Evolutionary conservation across 2,113 vertebrate genomes (phyloP).

Genomic region (Oceanites oceanicus): DNA sequence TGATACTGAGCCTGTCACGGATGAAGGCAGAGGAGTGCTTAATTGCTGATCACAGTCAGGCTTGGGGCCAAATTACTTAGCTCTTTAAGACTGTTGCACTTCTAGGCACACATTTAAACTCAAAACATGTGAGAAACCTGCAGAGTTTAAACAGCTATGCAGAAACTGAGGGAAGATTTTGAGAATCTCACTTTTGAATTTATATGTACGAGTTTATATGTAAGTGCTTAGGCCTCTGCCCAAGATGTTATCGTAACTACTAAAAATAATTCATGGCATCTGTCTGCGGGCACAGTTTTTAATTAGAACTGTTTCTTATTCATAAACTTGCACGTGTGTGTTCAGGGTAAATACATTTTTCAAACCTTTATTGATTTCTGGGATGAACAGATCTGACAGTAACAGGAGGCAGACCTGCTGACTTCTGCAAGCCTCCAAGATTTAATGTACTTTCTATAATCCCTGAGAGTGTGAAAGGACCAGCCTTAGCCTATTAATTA

Average conservation of each 20-base stretch:
- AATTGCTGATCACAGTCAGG: background rate
- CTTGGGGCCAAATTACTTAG: background rate
- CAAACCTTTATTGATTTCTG: conserved; percentile 6
- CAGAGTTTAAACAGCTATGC: background rate
- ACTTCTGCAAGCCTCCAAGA: background rate
- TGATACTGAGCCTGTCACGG: background rate
- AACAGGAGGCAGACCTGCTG: background rate
- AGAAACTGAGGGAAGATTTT: background rate
- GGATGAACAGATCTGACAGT: background rate
- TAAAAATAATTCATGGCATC: conserved; percentile 44
- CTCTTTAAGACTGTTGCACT: background rate
- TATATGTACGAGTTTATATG: background rate
- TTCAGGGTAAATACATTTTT: background rate
- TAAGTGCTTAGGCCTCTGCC: background rate
- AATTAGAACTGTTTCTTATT: conserved; percentile 44
- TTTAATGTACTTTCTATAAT: background rate
- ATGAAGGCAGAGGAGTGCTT: background rate
- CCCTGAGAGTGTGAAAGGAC: background rate
- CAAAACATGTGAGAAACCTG: background rate
- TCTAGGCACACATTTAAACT: background rate
- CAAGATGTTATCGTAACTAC: background rate
- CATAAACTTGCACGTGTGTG: background rate
- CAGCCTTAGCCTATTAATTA: background rate
- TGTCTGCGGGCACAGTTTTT: conserved; percentile 15
- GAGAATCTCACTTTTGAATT: background rate